Base-by-base conservation (phyloP, 2,888 invertebrate species). In the Piscicola geometra region DNA sequence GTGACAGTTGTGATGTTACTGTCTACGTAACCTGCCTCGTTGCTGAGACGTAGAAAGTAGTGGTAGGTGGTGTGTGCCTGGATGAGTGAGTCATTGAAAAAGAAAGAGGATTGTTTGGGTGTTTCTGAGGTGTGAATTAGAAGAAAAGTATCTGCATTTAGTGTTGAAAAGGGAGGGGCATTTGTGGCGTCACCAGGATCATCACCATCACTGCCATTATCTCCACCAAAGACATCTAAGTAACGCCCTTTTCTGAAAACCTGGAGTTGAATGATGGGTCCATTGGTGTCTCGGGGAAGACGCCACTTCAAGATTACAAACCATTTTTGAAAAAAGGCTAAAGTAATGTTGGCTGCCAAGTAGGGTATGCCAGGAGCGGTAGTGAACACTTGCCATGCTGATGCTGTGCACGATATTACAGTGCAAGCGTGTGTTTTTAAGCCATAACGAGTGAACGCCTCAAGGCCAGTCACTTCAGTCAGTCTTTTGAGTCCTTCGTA, bases 1-100 rank as follows among this genome's bases (percentile, higher is more conserved):
- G 60, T 56, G 60, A 25, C 60, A 3, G 5, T 5, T 5, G n/a
- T 21, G 9, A n/a, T 3, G 3, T 56, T 5, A 56, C 60, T 56
- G 60, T 56, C 60, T 5, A 56, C 25, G 60, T 56, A 21, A 56
- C 60, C 60, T 25, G 60, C 60, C 25, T 56, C 15, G 60, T 56
- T 56, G 60, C n/a, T 5, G n/a, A 56, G 25, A 21, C 60, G 60
- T 3, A 56, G 25, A n/a, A 56, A 56, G 25, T 56, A 56, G 60
- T 56, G 60, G 60, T 25, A 56, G n/a, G 3, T 3, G n/a, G 60
- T 15, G 60, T 15, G n/a, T 5, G 60, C 12, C n/a, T 56, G 60
- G 12, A 56, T 9, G 12, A 25, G 21, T 9, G 60, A 25, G 60
- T 56, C 60, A 5, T 18, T 56, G 60, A 25, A 56, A 25, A 5